Evolutionary conservation across 2,113 vertebrate genomes (phyloP).

Genomic region (Phylloscopus trochilus): DNA sequence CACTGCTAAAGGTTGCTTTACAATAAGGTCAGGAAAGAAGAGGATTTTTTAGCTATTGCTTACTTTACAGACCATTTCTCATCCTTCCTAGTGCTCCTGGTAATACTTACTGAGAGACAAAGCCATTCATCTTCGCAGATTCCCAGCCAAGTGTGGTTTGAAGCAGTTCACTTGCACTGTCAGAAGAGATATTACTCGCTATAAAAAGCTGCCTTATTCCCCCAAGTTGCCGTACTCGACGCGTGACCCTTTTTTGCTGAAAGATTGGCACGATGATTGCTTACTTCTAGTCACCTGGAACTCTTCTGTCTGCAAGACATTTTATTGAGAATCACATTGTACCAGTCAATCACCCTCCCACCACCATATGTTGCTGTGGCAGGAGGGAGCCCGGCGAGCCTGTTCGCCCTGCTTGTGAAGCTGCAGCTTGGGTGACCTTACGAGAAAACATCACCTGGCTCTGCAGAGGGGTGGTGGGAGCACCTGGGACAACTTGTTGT

Average conservation of each 20-base stretch:
- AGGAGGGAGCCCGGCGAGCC: background rate
- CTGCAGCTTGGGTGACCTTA: conserved; percentile 19
- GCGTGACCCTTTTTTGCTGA: conserved; percentile 54
- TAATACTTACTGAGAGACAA: conserved; percentile 69
- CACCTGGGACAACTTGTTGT: background rate
- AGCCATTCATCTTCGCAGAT: conserved; percentile 65
- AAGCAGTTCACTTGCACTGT: conserved; percentile 66
- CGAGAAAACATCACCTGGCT: background rate
- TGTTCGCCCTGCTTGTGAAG: background rate
- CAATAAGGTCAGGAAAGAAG: conserved; percentile 38
- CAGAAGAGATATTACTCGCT: conserved; percentile 73
- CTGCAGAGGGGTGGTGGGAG: background rate
- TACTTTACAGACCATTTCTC: conserved; percentile 60
- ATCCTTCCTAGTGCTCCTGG: conserved; percentile 34
- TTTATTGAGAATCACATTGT: conserved; percentile 59
- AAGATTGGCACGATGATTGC: conserved; percentile 49
- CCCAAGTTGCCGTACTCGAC: conserved; percentile 31
- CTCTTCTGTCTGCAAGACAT: conserved; percentile 55
- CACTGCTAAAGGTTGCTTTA: background rate
- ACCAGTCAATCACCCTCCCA: conserved; percentile 60
- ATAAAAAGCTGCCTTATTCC: conserved; percentile 65
- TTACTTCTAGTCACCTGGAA: conserved; percentile 66
- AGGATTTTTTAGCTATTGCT: conserved; percentile 30
- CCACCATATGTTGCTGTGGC: conserved; percentile 32
- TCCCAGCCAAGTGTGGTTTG: conserved; percentile 57